Conservation (phyloP, 2,888 invertebrate species). For the Thymelicus sylvestris region DNA sequence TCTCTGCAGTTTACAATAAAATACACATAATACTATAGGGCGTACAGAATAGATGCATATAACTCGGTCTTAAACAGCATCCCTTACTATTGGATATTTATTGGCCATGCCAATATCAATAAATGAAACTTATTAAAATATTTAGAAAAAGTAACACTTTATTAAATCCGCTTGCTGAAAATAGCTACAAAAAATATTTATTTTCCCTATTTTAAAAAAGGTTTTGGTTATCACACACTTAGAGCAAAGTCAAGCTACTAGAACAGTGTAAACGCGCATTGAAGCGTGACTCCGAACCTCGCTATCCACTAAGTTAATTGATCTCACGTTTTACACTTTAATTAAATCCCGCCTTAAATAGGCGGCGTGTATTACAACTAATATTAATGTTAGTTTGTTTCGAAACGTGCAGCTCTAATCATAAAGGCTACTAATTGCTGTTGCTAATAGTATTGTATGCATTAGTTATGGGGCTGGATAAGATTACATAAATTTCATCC, state of each 20-base stretch:
- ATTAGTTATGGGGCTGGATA: neutral
- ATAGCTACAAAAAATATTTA: too few relatives aligned
- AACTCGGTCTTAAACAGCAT: too few relatives aligned
- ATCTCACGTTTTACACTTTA: constrained; percentile 12
- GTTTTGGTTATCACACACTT: too few relatives aligned
- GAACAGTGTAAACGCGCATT: neutral
- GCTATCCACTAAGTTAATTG: neutral
- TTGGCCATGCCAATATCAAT: too few relatives aligned
- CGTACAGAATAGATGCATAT: neutral
- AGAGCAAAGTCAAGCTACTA: neutral
- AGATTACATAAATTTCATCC: neutral
- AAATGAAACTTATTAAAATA: too few relatives aligned
- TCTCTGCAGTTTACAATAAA: neutral
- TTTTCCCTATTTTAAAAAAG: too few relatives aligned
- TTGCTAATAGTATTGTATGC: neutral
- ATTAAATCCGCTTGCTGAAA: too few relatives aligned
- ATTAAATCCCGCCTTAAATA: constrained; percentile 1
- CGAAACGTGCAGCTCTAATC: neutral
- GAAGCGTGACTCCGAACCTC: neutral
- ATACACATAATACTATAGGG: neutral
- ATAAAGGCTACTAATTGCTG: neutral
- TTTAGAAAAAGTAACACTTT: too few relatives aligned
- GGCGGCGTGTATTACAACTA: constrained; percentile 1
- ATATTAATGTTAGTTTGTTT: constrained; percentile 1
- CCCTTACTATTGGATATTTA: too few relatives aligned